These are phyloP conservation scores for Mus pahari DNA, from an alignment of 2,113 vertebrate species.

Conservation along the genomic window DNA sequence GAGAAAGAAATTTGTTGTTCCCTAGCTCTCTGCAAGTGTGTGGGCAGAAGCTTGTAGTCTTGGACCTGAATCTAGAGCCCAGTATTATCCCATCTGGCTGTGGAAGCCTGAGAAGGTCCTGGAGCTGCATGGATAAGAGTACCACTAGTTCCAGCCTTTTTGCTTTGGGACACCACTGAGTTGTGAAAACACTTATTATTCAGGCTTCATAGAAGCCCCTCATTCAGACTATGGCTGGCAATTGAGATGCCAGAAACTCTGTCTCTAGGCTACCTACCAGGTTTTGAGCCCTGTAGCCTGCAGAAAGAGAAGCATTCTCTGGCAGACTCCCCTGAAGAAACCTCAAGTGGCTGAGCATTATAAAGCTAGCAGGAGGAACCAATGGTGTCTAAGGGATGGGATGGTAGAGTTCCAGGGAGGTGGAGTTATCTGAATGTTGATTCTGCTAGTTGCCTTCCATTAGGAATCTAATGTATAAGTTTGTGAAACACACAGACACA, in stretches of 20 bases:
- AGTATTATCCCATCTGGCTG: background rate
- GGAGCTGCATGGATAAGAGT: background rate
- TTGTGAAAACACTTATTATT: slow-evolving; percentile 58
- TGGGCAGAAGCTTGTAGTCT: slow-evolving; percentile 39
- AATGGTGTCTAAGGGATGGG: background rate
- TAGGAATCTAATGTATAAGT: background rate
- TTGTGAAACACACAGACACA: background rate
- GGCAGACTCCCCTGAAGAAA: slow-evolving; percentile 2
- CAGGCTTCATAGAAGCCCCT: slow-evolving; percentile 39
- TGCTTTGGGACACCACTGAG: slow-evolving; percentile 11
- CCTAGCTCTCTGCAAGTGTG: background rate
- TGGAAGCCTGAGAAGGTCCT: slow-evolving; percentile 23
- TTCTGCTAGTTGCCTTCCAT: background rate
- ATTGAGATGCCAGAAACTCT: slow-evolving; percentile 16
- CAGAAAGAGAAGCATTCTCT: slow-evolving; percentile 39
- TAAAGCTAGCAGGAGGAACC: slow-evolving; percentile 3
- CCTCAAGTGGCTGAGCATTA: slow-evolving; percentile 17
- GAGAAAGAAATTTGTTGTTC: background rate
- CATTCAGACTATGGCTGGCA: slow-evolving; percentile 56
- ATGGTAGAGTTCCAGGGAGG: background rate
- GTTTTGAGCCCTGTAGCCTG: slow-evolving; percentile 47
- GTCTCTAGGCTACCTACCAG: slow-evolving; percentile 47
- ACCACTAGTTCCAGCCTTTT: background rate
- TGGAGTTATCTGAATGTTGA: slow-evolving; percentile 9
- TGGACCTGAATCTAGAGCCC: slow-evolving; percentile 38